Evolutionary conservation across 2,113 vertebrate species (phyloP).

Genomic region (Monopterus albus): DNA sequence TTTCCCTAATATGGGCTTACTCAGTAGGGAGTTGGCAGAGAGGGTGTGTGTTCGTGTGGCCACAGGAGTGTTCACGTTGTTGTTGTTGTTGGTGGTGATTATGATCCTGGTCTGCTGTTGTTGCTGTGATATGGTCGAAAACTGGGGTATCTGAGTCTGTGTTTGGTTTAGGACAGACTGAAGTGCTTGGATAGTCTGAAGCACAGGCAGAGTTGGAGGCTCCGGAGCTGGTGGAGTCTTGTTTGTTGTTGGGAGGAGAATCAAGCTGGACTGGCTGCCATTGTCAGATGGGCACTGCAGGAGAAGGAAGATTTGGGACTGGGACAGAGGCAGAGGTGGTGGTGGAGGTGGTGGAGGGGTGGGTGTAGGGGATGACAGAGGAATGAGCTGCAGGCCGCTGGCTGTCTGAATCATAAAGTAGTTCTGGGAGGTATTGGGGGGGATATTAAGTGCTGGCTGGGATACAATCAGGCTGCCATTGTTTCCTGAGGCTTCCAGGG

Average conservation of each 20-base stretch:
- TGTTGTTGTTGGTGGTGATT: conserved; percentile 73
- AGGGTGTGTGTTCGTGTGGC: conserved; percentile 45
- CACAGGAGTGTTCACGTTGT: conserved; percentile 51
- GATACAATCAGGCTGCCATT: conserved; percentile 83
- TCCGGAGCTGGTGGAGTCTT: conserved; percentile 68
- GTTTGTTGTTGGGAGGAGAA: conserved; percentile 79
- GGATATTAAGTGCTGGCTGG: conserved; percentile 82
- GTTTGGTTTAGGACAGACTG: conserved; percentile 77
- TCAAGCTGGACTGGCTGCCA: conserved; percentile 78
- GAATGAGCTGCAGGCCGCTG: conserved; percentile 90
- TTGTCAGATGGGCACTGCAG: conserved; percentile 82
- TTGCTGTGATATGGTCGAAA: conserved; percentile 71
- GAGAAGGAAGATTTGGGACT: conserved; percentile 81
- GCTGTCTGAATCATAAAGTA: conserved; percentile 89
- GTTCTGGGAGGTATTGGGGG: conserved; percentile 84
- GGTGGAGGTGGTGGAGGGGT: conserved; percentile 78
- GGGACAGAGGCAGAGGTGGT: conserved; percentile 68
- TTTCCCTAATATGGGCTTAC: conserved; percentile 78
- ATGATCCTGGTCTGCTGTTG: conserved; percentile 82
- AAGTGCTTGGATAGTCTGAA: conserved; percentile 79
- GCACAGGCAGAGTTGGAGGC: conserved; percentile 72
- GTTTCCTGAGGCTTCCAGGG: conserved; percentile 83
- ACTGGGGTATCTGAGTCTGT: conserved; percentile 76
- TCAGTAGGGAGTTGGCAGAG: conserved; percentile 64
- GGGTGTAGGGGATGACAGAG: conserved; percentile 81